phyloP scores from a whole-genome alignment of 2,797 vertebrate species.

The Helostoma temminkii region DNA sequence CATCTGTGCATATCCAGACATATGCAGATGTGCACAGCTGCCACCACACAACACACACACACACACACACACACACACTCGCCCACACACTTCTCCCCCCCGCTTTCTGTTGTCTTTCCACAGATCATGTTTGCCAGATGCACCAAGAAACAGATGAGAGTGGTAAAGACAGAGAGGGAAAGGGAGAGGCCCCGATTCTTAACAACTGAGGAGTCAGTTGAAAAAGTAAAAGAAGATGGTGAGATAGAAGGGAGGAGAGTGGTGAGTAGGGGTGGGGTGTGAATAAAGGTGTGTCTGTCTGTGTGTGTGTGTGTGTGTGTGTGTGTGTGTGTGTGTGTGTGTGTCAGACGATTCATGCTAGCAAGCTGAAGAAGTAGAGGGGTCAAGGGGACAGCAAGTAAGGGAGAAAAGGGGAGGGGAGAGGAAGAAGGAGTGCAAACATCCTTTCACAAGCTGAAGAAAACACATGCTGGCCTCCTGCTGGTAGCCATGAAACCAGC shows the following conservation, averaged over 20 bases:
- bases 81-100: conserved; percentile 60
- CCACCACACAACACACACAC: conserved; percentile 28
- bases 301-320: conserved; percentile 42
- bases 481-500: conserved; percentile 69
- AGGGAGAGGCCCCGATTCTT: conserved; percentile 15
- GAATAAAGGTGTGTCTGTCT: conserved; percentile 43
- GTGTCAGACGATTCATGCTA: conserved; percentile 64
- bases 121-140: conserved; percentile 71
- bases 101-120: conserved; percentile 70
- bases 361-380: conserved; percentile 60
- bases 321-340: conserved; percentile 46
- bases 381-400: conserved; percentile 60
- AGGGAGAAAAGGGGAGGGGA: conserved; percentile 19
- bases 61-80: conserved; percentile 38
- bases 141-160: conserved; percentile 54
- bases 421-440: conserved; percentile 14
- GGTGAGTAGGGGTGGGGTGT: conserved; percentile 6
- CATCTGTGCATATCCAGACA: conserved; percentile 35
- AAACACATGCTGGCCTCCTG: conserved; percentile 69
- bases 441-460: conserved; percentile 57
- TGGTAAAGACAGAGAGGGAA: neutral
- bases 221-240: conserved; percentile 27
- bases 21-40: conserved; percentile 46
- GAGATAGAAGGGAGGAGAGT: conserved; percentile 4
- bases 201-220: conserved; percentile 5